Evolutionary conservation across 2,888 invertebrate genomes (phyloP).

Genomic region (Perithous albicinctus): DNA sequence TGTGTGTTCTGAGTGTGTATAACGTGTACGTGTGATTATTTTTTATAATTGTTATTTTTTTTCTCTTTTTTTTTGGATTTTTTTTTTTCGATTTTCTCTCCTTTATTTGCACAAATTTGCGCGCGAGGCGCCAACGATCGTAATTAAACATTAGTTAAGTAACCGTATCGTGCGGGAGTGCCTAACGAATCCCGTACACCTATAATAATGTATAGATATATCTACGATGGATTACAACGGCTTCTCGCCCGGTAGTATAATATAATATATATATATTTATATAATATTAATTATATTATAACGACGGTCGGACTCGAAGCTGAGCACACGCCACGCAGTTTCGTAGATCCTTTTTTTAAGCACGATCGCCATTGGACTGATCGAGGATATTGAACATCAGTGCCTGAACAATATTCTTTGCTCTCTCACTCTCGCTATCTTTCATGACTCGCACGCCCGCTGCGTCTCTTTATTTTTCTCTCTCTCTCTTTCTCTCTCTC

Average conservation of each 20-base stretch:
- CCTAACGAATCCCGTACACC: constrained; percentile 54
- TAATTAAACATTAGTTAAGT: constrained; percentile 63
- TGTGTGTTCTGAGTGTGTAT: constrained; percentile 13
- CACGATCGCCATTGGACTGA: constrained; percentile 66
- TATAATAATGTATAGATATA: constrained; percentile 54
- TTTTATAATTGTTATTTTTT: constrained; percentile 20
- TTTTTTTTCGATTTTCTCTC: constrained; percentile 55
- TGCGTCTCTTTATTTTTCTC: constrained; percentile 22
- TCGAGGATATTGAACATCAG: constrained; percentile 48
- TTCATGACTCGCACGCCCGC: constrained; percentile 37
- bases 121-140: constrained; percentile 63
- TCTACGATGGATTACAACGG: constrained; percentile 62
- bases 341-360: constrained; percentile 65
- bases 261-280: constrained; percentile 50
- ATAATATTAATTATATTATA: constrained; percentile 58
- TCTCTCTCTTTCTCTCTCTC: constrained; percentile 41
- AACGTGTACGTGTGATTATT: constrained; percentile 14
- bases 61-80: constrained; percentile 37
- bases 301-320: constrained; percentile 61
- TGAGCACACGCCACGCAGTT: constrained; percentile 51
- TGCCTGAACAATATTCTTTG: constrained; percentile 47
- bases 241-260: constrained; percentile 52
- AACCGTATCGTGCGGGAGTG: constrained; percentile 57
- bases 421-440: constrained; percentile 28
- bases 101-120: constrained; percentile 65